These are phyloP conservation scores for Dysdera silvatica DNA, from an alignment of 1,140 invertebrate species.

Conservation along the genomic window DNA sequence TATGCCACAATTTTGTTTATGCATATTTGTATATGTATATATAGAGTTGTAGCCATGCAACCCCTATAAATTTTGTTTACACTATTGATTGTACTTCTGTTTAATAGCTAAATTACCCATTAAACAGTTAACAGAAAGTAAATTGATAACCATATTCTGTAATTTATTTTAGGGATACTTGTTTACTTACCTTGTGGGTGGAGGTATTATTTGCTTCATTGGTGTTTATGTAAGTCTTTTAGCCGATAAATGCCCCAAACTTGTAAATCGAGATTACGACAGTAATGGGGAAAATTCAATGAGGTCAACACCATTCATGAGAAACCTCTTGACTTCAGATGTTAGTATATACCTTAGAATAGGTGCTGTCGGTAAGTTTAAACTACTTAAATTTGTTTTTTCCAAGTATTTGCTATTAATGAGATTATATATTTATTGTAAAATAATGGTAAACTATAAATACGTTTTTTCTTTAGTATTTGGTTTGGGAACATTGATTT, in stretches of 20 bases:
- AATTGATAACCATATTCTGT: too few relatives aligned
- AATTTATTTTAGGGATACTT: slow-evolving; percentile 52
- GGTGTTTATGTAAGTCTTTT: slow-evolving; percentile 58
- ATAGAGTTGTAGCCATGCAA: too few relatives aligned
- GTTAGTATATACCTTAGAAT: slow-evolving; percentile 59
- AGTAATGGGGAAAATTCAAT: background rate
- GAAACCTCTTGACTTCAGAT: slow-evolving; percentile 42
- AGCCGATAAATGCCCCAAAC: slow-evolving; percentile 49
- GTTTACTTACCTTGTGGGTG: slow-evolving; percentile 58
- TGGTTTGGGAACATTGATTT: slow-evolving; percentile 57
- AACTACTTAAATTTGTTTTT: background rate
- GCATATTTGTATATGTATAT: too few relatives aligned
- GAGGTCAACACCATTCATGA: slow-evolving; percentile 3
- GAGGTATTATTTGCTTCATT: slow-evolving; percentile 56
- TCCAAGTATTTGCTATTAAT: background rate
- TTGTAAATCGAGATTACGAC: background rate
- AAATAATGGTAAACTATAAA: background rate
- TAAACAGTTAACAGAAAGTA: background rate
- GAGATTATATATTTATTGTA: background rate
- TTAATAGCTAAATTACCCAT: background rate
- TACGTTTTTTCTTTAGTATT: slow-evolving; percentile 49
- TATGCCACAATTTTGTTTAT: too few relatives aligned
- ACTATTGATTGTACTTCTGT: background rate
- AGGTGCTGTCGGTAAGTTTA: slow-evolving; percentile 54
- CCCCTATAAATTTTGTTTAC: too few relatives aligned